phyloP scores from a whole-genome alignment of 2,888 invertebrate genomes.

The Agrochola lota region DNA sequence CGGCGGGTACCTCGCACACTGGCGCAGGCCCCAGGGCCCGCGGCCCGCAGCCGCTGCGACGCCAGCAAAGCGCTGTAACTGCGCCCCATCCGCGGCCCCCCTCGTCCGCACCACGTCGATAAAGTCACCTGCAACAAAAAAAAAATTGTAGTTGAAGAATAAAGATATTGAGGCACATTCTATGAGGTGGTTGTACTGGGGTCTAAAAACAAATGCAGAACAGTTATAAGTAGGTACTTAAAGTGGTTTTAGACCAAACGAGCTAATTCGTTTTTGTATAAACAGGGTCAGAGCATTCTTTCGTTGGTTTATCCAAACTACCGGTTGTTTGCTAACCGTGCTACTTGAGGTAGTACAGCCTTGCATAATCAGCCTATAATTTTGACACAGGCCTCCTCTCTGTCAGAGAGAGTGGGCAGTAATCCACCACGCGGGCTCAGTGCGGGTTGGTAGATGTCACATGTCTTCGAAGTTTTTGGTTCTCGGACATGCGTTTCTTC shows the following conservation, averaged over 20 bases:
- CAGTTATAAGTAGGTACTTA: neutral
- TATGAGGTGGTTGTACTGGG: neutral
- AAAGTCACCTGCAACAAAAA: conserved; percentile 79
- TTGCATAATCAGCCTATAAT: too few species aligned
- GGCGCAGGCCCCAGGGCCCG: conserved; percentile 70
- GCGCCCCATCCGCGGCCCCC: conserved; percentile 80
- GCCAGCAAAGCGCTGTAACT: conserved; percentile 77
- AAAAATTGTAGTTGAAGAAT: neutral
- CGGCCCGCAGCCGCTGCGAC: conserved; percentile 75
- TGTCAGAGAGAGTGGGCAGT: too few species aligned
- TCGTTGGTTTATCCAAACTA: neutral
- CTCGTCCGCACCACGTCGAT: conserved; percentile 83
- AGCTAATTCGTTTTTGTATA: too few species aligned
- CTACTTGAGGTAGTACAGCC: too few species aligned
- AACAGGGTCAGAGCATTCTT: neutral
- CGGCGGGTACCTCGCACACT: conserved; percentile 76
- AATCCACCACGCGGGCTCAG: too few species aligned
- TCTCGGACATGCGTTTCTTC: too few species aligned
- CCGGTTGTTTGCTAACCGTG: too few species aligned
- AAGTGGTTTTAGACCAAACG: neutral
- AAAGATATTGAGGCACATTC: neutral
- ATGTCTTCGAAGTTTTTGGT: too few species aligned
- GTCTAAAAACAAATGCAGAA: neutral
- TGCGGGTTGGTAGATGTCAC: too few species aligned
- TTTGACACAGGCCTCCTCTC: too few species aligned